Base-by-base conservation (phyloP, 2,888 invertebrate species). In the Caenorhabditis doughertyi region DNA sequence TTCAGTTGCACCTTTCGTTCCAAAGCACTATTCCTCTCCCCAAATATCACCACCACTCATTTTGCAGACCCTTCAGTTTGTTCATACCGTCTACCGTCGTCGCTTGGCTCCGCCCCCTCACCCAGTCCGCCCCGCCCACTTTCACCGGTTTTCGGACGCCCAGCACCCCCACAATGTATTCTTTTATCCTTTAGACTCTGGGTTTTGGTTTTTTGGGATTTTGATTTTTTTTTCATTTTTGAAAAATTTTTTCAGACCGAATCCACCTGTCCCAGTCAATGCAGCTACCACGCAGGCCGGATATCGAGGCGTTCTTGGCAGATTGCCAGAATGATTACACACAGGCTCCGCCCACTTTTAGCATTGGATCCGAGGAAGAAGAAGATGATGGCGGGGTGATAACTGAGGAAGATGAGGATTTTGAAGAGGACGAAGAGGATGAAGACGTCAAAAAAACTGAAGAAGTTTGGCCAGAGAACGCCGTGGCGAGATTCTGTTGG, bases 81-180 rank as follows among this genome's bases (percentile, higher is more conserved):
- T 35, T 86, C 86, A 18, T 83, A 83, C 49, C 86, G 81, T 42
- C 77, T 86, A 35, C 86, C 86, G 18, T 86, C 86, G 13, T 79
- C 80, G 39, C 73, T 72, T 27, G 82, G 82, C 74, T 84, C 86
- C 32, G 74, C 76, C 23, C 67, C 83, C n/a, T 84, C 86, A 49
- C 86, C 84, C 18, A 82, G 82, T n/a, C 86, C 86, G 35, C 86
- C 86, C 21, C 79, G 86, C 44, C 86, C 86, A 53, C 73, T 84
- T 42, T 82, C 84, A 27, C 86, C 86, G n/a, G 84, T 86, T 21
- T 83, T 86, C 35, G 86, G 86, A 58, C 56, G 62, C 11, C 86
- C 86, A 27, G 81, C 82, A 67, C 67, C 81, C 60, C 67, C 67
- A 67, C 67, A 67, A 44, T 79, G 65, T 72, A 53, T 25, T 9